Evolutionary conservation across 2,797 vertebrate genomes (phyloP), one percentile per base, ranked within the genome.

Genomic region (Hoplostethus mediterraneus): DNA sequence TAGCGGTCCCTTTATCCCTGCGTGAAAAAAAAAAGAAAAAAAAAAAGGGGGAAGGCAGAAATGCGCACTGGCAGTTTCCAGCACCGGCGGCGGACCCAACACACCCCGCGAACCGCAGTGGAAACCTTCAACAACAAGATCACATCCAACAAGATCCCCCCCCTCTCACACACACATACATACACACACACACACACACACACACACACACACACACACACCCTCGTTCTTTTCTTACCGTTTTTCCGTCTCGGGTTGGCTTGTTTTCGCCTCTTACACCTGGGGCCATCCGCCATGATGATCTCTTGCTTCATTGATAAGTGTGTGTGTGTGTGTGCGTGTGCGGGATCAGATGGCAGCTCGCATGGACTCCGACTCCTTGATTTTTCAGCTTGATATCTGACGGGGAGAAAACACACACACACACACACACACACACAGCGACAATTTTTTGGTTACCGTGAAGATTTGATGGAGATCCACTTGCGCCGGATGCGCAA

Each of bases 241-340:
- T 98, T 97, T 95, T 99, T 99, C 94, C 97, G 96, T 84, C 97
- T 94, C 89, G 97, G 97, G 94, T 98, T 98, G 96, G 97, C 97
- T 97, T 99, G 97, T 95, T 99, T 99, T 96, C 97, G 95, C 95
- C 97, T 95, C 97, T 97, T 97, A 97, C 97, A 99, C 97, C 97
- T 98, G 97, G 97, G 97, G 96, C 97, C 97, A 97, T 98, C 97
- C 97, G 97, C 97, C 97, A 97, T 97, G 95, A 97, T 97, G 95
- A 97, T 97, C 95, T 96, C 95, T 95, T 97, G 96, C 97, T 95
- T 98, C 97, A 98, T 98, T 96, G 97, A 96, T 97, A 96, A 96
- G 95, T 93, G 95, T 94, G 86, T 83, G 89, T 83, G 21, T 21
- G 21, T 21, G 95, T 93, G 95, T 94, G 86, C 82, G 89, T 83